These are phyloP conservation scores for Plusia festucae DNA, from an alignment of 2,888 invertebrate species.

Conservation along the genomic window DNA sequence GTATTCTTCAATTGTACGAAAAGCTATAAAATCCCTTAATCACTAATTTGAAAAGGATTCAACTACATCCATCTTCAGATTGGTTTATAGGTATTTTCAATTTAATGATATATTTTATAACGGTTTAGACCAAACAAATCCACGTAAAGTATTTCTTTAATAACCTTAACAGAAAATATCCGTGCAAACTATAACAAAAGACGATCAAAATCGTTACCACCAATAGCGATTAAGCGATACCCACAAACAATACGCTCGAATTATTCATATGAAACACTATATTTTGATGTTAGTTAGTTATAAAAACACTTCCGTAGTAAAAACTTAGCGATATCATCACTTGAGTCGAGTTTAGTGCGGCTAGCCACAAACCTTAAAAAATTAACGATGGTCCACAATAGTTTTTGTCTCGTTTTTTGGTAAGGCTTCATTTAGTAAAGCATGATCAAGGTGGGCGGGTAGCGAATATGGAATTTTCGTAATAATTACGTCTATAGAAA, in stretches of 20 bases:
- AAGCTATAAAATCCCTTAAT: neutral
- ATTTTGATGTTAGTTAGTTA: constrained; percentile 62
- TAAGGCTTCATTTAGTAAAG: constrained; percentile 57
- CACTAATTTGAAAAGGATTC: too few species aligned
- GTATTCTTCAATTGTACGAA: neutral
- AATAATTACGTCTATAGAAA: constrained; percentile 26
- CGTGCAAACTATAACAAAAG: constrained; percentile 16
- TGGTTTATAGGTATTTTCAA: too few species aligned
- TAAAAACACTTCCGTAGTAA: constrained; percentile 72
- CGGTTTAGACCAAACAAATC: neutral
- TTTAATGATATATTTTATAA: neutral
- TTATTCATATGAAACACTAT: constrained; percentile 47
- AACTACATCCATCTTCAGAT: too few species aligned
- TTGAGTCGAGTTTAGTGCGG: constrained; percentile 63
- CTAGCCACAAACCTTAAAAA: constrained; percentile 46
- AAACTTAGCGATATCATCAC: constrained; percentile 70
- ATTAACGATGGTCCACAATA: constrained; percentile 34
- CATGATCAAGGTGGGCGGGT: constrained; percentile 55
- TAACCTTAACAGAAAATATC: constrained; percentile 8
- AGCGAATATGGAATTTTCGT: constrained; percentile 21
- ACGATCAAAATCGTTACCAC: constrained; percentile 6
- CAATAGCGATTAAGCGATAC: constrained; percentile 10
- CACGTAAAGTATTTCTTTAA: neutral
- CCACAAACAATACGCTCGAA: constrained; percentile 41
- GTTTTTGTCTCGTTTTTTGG: constrained; percentile 51